Percentiles rank a stretch among this genome's conserved stretches.
Evolutionary conservation across 2,888 invertebrate species (phyloP).

Genomic region (Octonoba sinensis): DNA sequence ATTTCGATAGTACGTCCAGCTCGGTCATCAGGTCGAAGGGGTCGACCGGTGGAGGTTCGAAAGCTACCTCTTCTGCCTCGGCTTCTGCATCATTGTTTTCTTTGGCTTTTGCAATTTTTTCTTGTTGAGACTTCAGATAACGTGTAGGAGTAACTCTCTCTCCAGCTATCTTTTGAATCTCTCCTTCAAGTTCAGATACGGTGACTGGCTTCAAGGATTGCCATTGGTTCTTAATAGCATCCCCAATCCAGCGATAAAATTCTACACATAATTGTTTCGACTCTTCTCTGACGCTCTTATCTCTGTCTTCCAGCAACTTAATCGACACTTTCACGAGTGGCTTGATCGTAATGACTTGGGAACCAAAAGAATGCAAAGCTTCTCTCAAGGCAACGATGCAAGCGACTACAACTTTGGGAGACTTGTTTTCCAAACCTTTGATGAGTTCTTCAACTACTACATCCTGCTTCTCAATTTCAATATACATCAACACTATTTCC

Average conservation of each 20-base stretch:
- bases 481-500: conserved; percentile 91
- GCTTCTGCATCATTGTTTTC: conserved; percentile 69
- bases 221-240: conserved; percentile 86
- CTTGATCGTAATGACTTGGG: conserved; percentile 90
- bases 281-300: conserved; percentile 91
- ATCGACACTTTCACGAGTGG: conserved; percentile 90
- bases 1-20: conserved; percentile 90
- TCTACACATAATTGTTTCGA: conserved; percentile 91
- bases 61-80: conserved; percentile 73
- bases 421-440: conserved; percentile 95
- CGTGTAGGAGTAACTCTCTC: conserved; percentile 80
- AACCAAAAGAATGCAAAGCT: conserved; percentile 86
- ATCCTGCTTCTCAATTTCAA: conserved; percentile 96
- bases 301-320: conserved; percentile 87
- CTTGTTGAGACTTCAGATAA: conserved; percentile 86
- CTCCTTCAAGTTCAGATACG: conserved; percentile 85
- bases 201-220: conserved; percentile 89
- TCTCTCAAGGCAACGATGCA: conserved; percentile 83
- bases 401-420: conserved; percentile 92
- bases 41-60: conserved; percentile 78
- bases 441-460: conserved; percentile 87
- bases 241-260: conserved; percentile 88
- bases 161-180: conserved; percentile 82
- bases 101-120: conserved; percentile 76
- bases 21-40: conserved; percentile 91